phyloP scores from a whole-genome alignment of 2,888 invertebrate genomes.

The Clunio marinus region DNA sequence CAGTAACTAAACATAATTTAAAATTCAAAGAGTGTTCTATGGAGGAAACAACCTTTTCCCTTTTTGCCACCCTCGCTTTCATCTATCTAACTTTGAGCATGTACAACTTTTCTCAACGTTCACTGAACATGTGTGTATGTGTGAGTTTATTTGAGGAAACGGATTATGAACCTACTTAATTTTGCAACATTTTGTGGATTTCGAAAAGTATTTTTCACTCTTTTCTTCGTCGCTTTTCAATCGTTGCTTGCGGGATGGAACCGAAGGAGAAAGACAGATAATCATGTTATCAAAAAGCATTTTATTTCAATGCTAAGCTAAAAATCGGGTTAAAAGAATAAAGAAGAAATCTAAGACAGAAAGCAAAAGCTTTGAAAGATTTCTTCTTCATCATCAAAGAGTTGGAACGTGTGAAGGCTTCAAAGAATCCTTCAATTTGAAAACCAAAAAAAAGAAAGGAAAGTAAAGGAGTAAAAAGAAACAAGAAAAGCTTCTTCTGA shows the following conservation, averaged over 20 bases:
- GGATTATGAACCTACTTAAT: slow-evolving; percentile 26
- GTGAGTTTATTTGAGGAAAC: too few relatives aligned
- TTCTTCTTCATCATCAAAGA: too few relatives aligned
- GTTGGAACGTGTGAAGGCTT: too few relatives aligned
- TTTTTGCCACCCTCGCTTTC: slow-evolving; percentile 1
- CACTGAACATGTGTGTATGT: too few relatives aligned
- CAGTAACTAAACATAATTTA: background rate
- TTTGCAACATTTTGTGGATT: background rate
- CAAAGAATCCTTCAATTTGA: too few relatives aligned
- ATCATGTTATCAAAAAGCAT: slow-evolving; percentile 12
- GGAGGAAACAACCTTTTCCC: slow-evolving; percentile 20
- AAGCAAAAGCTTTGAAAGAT: too few relatives aligned
- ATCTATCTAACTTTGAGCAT: background rate
- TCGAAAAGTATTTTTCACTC: too few relatives aligned
- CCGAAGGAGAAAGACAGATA: background rate
- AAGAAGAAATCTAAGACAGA: too few relatives aligned
- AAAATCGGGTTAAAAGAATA: background rate
- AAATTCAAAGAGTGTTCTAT: slow-evolving; percentile 34
- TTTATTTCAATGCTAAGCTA: background rate
- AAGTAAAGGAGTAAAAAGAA: too few relatives aligned
- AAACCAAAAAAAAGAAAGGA: too few relatives aligned
- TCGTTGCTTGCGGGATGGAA: background rate
- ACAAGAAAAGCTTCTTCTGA: too few relatives aligned
- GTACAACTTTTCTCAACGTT: background rate
- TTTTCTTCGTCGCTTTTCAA: background rate